Evolutionary conservation across 2,888 invertebrate species (phyloP).

Genomic region (Chloroclystis v-ata): DNA sequence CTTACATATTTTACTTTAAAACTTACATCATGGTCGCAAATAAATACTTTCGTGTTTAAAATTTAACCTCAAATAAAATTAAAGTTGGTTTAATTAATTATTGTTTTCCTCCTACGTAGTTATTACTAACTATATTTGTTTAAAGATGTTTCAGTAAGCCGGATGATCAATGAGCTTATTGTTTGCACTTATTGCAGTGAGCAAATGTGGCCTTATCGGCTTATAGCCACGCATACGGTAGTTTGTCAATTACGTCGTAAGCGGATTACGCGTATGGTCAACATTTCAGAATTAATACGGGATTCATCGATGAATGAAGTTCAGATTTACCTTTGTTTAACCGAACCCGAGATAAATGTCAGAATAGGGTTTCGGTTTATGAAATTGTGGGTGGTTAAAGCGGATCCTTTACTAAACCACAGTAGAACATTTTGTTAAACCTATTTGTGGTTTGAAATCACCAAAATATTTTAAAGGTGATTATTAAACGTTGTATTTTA

Average conservation of each 20-base stretch:
- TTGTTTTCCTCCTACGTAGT: too few species aligned
- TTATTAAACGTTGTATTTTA: background rate
- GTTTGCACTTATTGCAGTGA: constrained; percentile 11
- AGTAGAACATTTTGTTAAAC: too few species aligned
- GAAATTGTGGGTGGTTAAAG: background rate
- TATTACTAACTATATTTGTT: too few species aligned
- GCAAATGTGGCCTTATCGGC: constrained; percentile 15
- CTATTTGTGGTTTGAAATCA: too few species aligned
- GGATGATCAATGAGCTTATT: constrained; percentile 2
- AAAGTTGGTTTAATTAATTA: too few species aligned
- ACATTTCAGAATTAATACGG: constrained; percentile 22
- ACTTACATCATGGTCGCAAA: too few species aligned
- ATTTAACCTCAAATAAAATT: too few species aligned
- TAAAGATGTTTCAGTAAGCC: too few species aligned
- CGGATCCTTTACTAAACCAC: constrained; percentile 2
- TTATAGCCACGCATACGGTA: constrained; percentile 11
- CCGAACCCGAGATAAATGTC: constrained; percentile 9
- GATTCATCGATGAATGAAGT: constrained; percentile 11
- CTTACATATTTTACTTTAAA: too few species aligned
- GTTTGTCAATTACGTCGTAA: constrained; percentile 23
- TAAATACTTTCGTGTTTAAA: too few species aligned
- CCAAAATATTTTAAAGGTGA: too few species aligned
- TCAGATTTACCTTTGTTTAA: constrained; percentile 14
- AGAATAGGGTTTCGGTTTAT: constrained; percentile 5
- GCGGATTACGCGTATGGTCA: constrained; percentile 19